Base-by-base conservation (phyloP, 2,797 vertebrate species). In the Paratrypauchen microcephalus region DNA sequence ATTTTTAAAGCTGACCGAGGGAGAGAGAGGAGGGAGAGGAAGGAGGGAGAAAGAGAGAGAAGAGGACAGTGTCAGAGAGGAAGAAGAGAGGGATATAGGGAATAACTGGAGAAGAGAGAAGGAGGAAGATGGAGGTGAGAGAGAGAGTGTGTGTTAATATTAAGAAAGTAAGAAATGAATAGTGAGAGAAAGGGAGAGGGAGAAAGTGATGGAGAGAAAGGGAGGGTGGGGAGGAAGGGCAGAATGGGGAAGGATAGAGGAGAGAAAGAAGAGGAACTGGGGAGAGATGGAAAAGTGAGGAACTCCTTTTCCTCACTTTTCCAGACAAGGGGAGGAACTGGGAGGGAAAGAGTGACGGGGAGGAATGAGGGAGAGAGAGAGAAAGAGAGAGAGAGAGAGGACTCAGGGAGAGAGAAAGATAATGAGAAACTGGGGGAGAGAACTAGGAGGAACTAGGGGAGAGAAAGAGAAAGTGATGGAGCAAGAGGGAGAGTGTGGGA, bases 1-100 rank as follows among this genome's bases (percentile, higher is more conserved):
- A 80, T 83, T 83, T 87, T 66, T 76, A 75, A 85, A 78, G 81
- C 73, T 81, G 79, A 77, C 65, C 24, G 21, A 55, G 52, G 2
- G 3, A 55, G 52, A 11, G 52, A 54, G 52, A 21, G 21, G 5
- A 9, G 23, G 52, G 41, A 54, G 52, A 2, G 6, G 8, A 19
- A 18, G 16, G 16, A 18, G n/a, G 47, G 18, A 19, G 47, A 19
- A 9, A 50, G 18, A 8, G 19, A 19, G 48, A n/a, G 18, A 7
- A 19, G 19, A 2, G 19, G 39, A 32, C 30, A 32, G 39, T 12
- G 39, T 41, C 11, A 8, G 48, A 11, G 21, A 23, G 52, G 52
- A 19, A 23, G 52, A 23, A 5, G 11, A 23, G n/a, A n/a, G n/a
- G 9, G 50, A 1, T 2, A 2, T 5, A 52, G 19, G 3, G 52